Conservation (phyloP, 2,797 vertebrate genomes). For the Sus cebifrons region DNA sequence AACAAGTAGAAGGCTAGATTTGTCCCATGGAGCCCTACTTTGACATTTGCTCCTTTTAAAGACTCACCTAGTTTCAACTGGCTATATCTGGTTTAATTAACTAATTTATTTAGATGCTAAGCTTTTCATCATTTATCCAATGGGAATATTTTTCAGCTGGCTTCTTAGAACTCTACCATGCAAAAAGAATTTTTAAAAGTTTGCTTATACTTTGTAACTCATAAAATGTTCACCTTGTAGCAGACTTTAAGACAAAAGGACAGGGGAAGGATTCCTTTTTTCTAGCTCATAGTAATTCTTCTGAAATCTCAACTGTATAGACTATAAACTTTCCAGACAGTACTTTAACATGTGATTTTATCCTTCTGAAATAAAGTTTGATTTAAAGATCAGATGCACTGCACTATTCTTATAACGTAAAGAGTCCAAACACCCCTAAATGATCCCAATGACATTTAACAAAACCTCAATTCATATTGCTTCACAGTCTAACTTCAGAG, state of each 20-base stretch:
- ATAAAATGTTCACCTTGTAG: background rate
- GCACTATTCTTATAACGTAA: background rate
- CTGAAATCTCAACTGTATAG: background rate
- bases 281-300: background rate
- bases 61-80: background rate
- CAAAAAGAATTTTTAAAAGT: background rate
- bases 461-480: conserved; percentile 31
- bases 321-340: background rate
- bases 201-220: background rate
- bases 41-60: conserved; percentile 49
- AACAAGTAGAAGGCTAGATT: background rate
- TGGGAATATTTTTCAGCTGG: background rate
- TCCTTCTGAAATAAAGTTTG: background rate
- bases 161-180: background rate
- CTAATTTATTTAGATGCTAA: background rate
- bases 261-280: background rate
- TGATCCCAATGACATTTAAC: background rate
- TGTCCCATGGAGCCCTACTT: background rate
- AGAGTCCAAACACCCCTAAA: background rate
- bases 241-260: background rate
- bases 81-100: background rate
- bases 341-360: conserved; percentile 33
- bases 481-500: background rate
- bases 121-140: background rate
- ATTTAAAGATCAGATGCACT: background rate